Conservation (phyloP, 2,888 invertebrate genomes). For the Athalia cordata region DNA sequence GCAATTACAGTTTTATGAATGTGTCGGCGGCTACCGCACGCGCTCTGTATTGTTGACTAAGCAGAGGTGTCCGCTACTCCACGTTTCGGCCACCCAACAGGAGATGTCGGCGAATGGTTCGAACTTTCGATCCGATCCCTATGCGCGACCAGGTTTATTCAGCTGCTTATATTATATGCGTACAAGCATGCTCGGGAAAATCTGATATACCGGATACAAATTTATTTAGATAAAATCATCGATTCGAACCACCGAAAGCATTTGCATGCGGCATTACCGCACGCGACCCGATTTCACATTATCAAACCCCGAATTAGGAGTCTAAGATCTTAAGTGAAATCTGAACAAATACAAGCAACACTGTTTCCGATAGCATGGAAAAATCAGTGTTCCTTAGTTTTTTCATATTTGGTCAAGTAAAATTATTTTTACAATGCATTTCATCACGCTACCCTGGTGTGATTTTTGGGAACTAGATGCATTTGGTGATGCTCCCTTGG, state of each 20-base stretch:
- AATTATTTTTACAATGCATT: background rate
- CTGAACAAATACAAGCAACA: too few species aligned
- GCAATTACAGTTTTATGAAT: slow-evolving; percentile 62
- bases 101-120: slow-evolving; percentile 59
- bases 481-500: slow-evolving; percentile 67
- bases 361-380: too few species aligned
- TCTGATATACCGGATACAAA: slow-evolving; percentile 6
- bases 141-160: background rate
- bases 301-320: background rate
- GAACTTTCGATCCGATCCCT: slow-evolving; percentile 18
- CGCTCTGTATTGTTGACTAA: slow-evolving; percentile 65
- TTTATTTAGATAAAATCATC: slow-evolving; percentile 28
- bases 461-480: slow-evolving; percentile 68
- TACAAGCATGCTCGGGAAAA: background rate
- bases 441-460: slow-evolving; percentile 60
- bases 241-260: background rate
- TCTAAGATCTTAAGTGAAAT: background rate
- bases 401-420: background rate
- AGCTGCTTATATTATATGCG: too few species aligned
- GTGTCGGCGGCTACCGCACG: slow-evolving; percentile 48
- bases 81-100: slow-evolving; percentile 57
- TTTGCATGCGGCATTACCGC: slow-evolving; percentile 1
- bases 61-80: slow-evolving; percentile 51
- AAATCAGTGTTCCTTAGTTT: background rate
- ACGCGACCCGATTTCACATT: slow-evolving; percentile 16